These are phyloP conservation scores for Periphyllus acericola DNA, from an alignment of 2,888 invertebrate genomes.

Conservation along the genomic window DNA sequence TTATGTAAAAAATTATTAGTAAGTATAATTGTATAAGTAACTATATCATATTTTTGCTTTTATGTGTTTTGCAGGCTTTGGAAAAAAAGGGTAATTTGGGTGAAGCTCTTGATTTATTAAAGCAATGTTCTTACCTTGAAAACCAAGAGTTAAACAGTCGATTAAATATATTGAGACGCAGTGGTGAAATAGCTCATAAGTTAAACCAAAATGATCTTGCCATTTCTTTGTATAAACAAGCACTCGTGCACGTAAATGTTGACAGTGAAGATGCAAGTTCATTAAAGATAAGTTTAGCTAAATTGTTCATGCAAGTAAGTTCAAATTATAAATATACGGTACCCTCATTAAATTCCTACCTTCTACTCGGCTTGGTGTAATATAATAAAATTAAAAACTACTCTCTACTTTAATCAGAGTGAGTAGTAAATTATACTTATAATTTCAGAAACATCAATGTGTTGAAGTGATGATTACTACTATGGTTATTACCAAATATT, in stretches of 20 bases:
- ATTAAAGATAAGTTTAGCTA: slow-evolving; percentile 53
- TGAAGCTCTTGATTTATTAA: slow-evolving; percentile 75
- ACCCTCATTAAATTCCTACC: not conserved
- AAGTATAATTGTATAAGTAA: too few species aligned
- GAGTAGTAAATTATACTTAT: not conserved
- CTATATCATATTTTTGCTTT: not conserved
- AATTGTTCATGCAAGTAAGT: slow-evolving; percentile 56
- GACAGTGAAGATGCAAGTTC: slow-evolving; percentile 50
- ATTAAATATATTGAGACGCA: slow-evolving; percentile 53
- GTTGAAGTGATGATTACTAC: not conserved
- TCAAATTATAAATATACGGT: not conserved
- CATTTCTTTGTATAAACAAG: slow-evolving; percentile 57
- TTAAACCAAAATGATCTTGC: slow-evolving; percentile 54
- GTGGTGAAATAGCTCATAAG: slow-evolving; percentile 55
- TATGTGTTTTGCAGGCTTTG: slow-evolving; percentile 68
- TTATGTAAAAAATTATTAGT: too few species aligned
- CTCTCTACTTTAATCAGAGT: not conserved
- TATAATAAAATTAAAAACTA: not conserved
- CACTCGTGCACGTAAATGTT: slow-evolving; percentile 21
- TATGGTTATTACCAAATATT: not conserved
- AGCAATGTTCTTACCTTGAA: slow-evolving; percentile 60
- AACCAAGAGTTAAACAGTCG: slow-evolving; percentile 44
- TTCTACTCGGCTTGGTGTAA: not conserved
- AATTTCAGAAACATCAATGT: not conserved
- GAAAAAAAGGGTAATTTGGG: slow-evolving; percentile 74